Base-by-base conservation (phyloP, 53 echinoderm and acorn worm species). In the Holothuria leucospilota region DNA sequence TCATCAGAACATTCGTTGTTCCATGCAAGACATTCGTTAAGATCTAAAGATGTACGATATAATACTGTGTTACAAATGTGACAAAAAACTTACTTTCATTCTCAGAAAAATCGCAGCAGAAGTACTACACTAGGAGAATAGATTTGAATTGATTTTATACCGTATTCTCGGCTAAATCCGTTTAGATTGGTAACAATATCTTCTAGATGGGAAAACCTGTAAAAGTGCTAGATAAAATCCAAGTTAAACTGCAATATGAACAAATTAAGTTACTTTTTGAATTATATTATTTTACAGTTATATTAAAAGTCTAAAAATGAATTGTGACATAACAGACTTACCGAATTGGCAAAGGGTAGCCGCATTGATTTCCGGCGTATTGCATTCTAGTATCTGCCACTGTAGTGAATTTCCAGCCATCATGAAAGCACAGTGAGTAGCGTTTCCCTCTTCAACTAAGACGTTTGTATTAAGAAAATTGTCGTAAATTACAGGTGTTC, bases 1-100 rank as follows among this genome's bases (percentile, higher is more conserved):
- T 56, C 78, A 26, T 78, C 78, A 20, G 78, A 78, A 51, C 78
- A 78, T 29, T 52, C 52, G 78, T 78, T 78, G 78, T 78, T 56
- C 78, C 78, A 78, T 29, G 23, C 12, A 13, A 56, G 51, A 15
- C 78, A 78, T 78, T 78, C 78, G 56, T 78, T 78, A 2, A 78
- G 11, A 52, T 78, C 78, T 78, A 23, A 0, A 67, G 30, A 8
- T 29, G 0, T 26, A 30, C 0, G 13, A 26, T 67, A 23, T 27
- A 67, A 18, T 14, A 2, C 27, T 13, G 67, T 67, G 6, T 15
- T 67, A 30, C 28, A 27, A 63, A 2, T 24, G 1, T 27, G 23
- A 18, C 20, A 63, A 15, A 34, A 23, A 8, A 63, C 27, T 3
- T 34, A 3, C 34, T 34, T 34, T 3, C 34, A 34, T 34, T 34